Base-by-base conservation (phyloP, 2,888 invertebrate species). In the Oxystoma pomonae region DNA sequence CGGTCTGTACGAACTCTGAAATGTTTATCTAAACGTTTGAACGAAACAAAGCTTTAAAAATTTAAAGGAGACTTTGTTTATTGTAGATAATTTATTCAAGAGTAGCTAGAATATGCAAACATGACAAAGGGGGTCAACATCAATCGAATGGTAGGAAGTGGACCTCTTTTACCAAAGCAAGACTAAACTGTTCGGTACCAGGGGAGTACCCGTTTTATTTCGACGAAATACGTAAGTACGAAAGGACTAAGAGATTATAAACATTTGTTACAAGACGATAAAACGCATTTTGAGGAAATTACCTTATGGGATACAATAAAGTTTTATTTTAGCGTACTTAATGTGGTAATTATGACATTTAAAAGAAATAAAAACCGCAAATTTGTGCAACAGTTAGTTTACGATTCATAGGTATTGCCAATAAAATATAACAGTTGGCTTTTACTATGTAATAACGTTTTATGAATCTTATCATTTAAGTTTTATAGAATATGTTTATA, bases 101-200 rank as follows among this genome's bases (percentile, higher is more conserved):
- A 69, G 92, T 96, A 60, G 96, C 94, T 0, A 85, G 96, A 61
- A 90, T 96, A 1, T 96, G 96, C 77, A 96, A 96, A 81, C 90
- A 91, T 75, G 96, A 97, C 77, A 83, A 85, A 1, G 93, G 92
- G 17, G 90, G 91, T 2, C 87, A 88, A 70, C 82, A 88, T 67
- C 84, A 91, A 77, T 83, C 91, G 76, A 89, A 35, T 35, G 89
- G 69, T 90, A 94, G 70, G 57, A 91, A 90, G 69, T 97, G 96
- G 96, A 92, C 93, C 20, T 94, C 94, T 0, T 95, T 93, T 78
- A 81, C 92, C 16, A 95, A 95, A 80, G 93, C 94, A 0, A 85
- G 94, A 1, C 81, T 95, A 19, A 91, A 90, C 76, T 95, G 95
- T 74, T 90, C 93, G 0, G 81, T 92, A 16, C 90, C 91, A 0